A percentile compares a stretch with the other conserved stretches of the same genome.
Evolutionary conservation across 2,888 invertebrate species (phyloP).

Genomic region (Lepidocyrtoides sp.): DNA sequence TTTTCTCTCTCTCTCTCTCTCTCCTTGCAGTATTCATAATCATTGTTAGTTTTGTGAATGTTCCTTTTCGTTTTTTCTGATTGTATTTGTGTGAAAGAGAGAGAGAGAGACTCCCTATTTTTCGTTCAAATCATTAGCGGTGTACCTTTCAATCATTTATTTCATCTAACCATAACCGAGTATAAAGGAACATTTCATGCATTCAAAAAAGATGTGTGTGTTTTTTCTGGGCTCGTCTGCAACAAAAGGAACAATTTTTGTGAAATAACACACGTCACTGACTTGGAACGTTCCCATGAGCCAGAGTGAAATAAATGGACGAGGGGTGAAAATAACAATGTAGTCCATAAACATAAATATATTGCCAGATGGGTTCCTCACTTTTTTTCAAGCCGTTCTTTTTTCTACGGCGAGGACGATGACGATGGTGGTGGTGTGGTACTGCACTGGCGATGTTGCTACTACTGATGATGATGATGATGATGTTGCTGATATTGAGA

Average conservation of each 20-base stretch:
- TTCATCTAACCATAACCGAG: slow-evolving; percentile 58
- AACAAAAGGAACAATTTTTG: slow-evolving; percentile 71
- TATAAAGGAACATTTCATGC: slow-evolving; percentile 48
- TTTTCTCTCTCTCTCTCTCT: not conserved
- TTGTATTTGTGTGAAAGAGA: slow-evolving; percentile 20
- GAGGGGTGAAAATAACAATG: slow-evolving; percentile 80
- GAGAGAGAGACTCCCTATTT: not conserved
- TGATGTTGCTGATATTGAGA: slow-evolving; percentile 28
- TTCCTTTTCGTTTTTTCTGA: slow-evolving; percentile 60
- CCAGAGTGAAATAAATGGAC: slow-evolving; percentile 71
- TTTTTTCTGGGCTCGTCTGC: slow-evolving; percentile 30
- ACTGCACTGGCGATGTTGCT: not conserved
- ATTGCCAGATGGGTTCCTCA: slow-evolving; percentile 76
- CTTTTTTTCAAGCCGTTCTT: slow-evolving; percentile 62
- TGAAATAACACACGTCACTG: slow-evolving; percentile 74
- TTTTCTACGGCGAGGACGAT: not conserved
- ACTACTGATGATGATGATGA: too few relatives aligned
- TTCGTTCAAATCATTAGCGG: slow-evolving; percentile 74
- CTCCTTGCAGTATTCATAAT: slow-evolving; percentile 56
- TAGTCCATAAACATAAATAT: slow-evolving; percentile 77
- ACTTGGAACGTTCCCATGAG: slow-evolving; percentile 73
- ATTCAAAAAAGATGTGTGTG: slow-evolving; percentile 51
- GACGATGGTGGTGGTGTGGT: too few relatives aligned
- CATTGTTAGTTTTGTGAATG: slow-evolving; percentile 19
- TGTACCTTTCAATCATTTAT: slow-evolving; percentile 79